Base-by-base conservation (phyloP, 2,888 invertebrate species). In the Lomographa bimaculata region DNA sequence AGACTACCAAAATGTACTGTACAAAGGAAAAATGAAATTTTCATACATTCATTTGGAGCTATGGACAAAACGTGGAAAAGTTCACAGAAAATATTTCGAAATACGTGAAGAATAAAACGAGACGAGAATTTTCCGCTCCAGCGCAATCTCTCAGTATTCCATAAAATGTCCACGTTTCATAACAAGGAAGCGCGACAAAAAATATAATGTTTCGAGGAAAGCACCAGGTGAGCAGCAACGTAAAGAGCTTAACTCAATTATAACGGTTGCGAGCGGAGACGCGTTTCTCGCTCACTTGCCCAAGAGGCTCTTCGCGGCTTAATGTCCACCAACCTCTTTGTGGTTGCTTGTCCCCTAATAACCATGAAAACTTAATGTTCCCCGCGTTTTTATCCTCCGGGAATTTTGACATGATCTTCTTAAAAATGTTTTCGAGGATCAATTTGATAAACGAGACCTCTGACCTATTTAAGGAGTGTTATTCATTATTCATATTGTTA, bases 181-280 rank as follows among this genome's bases (percentile, higher is more conserved):
- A 35, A 42, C 27, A 36, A n/a, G 21, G 36, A 41, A 41, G 27
- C 30, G 27, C 27, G 27, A 43, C 18, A 32, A 19, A 36, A 35
- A 37, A 37, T 32, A 37, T 23, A 37, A 43, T 27, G 17, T 17
- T 30, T 6, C 21, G 28, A 26, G 27, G 27, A 32, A 34, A 45
- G 40, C 50, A 58, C 57, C 60, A 64, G 62, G 68, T 59, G 57
- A 59, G 55, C 62, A 71, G 62, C 44, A 56, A 51, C 52, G 52
- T 64, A 63, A 69, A 77, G 63, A 71, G 68, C 70, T 70, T 73
- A 73, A 74, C 68, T 70, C 64, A 68, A 78, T 77, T 76, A 76
- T 54, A 53, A 63, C 35, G 59, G 64, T 58, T 60, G 50, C 61
- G 61, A 60, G 63, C 21, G 18, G 20, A 32, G 35, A 54, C 57